Evolutionary conservation across 2,113 vertebrate species (phyloP), one percentile per base, ranked within the genome.

Genomic region (Mola mola): DNA sequence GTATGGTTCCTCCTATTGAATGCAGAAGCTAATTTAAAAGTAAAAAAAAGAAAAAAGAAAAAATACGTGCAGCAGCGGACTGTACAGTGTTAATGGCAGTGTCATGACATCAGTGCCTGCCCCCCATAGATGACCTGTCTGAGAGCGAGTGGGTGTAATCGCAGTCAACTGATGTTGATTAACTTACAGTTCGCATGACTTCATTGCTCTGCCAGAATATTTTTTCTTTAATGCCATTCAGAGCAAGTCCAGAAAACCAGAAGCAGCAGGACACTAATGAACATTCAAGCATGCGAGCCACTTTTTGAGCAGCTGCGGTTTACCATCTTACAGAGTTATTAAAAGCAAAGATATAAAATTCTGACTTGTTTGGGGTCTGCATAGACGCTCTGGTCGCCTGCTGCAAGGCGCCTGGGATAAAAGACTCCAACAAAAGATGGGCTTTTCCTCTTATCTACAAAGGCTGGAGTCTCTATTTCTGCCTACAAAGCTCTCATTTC

Each of bases 401-500:
- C 49, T 69, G 37, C 42, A 16, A 46, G 19, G 12, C n/a, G 20
- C 28, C 16, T 24, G 22, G 17, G 29, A 58, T 48, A 17, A 62
- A 69, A 47, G 33, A 43, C 17, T 47, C 59, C 22, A 37, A 42
- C 38, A 26, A 24, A 25, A 50, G 56, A 53, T 6, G 8, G 6
- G 43, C 48, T 31, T 44, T 40, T 26, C 40, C 42, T 60, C 53
- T 72, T 15, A 43, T 75, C 60, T 57, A 53, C 53, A 79, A 66
- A 78, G 66, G 6, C 51, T 26, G 28, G 22, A 29, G 6, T 57
- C 41, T 19, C 19, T 9, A 22, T 15, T n/a, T n/a, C 44, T 53
- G 66, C 37, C 46, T 16, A 7, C 26, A 34, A 48, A 20, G n/a
- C n/a, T n/a, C n/a, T n/a, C n/a, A n/a, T n/a, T n/a, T 29, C 6